These are phyloP conservation scores for Lacerta bilineata DNA, from an alignment of 2,797 vertebrate species.

Conservation along the genomic window DNA sequence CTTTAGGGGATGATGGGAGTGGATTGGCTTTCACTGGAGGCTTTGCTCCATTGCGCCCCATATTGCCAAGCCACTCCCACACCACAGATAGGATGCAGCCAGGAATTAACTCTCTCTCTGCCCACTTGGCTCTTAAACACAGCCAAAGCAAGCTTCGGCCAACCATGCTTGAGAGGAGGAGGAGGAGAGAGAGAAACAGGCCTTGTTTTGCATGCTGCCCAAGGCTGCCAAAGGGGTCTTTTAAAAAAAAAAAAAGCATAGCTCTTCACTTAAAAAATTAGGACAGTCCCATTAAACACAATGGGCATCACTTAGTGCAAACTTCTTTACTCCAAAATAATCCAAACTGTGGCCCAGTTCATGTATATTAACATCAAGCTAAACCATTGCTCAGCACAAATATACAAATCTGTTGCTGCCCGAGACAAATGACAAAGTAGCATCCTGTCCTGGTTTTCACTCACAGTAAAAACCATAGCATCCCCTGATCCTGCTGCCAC, in stretches of 20 bases:
- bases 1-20: slow-evolving; percentile 23
- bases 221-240: not conserved
- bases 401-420: too few relatives aligned
- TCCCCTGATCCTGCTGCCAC: too few relatives aligned
- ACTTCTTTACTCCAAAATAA: not conserved
- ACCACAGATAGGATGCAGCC: fast-evolving
- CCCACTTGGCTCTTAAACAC: not conserved
- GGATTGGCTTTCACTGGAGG: slow-evolving; percentile 54
- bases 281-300: not conserved
- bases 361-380: too few relatives aligned
- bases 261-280: not conserved
- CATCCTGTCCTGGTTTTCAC: too few relatives aligned
- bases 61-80: not conserved
- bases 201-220: too few relatives aligned
- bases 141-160: not conserved
- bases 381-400: too few relatives aligned
- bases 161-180: not conserved
- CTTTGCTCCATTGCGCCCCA: not conserved
- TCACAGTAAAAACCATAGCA: too few relatives aligned
- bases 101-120: slow-evolving; percentile 6
- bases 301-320: not conserved
- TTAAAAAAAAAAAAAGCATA: too few relatives aligned
- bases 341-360: too few relatives aligned
- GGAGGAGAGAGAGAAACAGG: not conserved
- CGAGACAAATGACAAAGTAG: too few relatives aligned